phyloP scores from a whole-genome alignment of 2,888 invertebrate genomes.

The Eupithecia vulgata region DNA sequence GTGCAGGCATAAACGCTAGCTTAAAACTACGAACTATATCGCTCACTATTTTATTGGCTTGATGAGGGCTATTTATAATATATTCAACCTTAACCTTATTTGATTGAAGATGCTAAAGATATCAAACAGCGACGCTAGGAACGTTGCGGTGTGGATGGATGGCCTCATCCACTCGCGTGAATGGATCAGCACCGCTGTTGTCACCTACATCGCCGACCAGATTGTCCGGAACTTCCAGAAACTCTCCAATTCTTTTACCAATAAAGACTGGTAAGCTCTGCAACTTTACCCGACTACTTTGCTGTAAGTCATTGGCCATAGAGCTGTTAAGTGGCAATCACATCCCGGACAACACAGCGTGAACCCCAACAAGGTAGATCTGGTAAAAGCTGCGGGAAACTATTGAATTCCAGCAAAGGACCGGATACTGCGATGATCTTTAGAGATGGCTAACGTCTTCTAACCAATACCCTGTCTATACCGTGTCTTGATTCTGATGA shows the following conservation, averaged over 20 bases:
- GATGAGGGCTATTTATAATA: not conserved
- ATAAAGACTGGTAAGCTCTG: constrained; percentile 89
- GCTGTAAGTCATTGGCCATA: not conserved
- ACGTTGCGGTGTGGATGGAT: constrained; percentile 89
- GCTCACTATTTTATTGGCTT: not conserved
- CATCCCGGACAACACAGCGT: not conserved
- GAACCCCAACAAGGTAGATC: not conserved
- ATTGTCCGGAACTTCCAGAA: constrained; percentile 88
- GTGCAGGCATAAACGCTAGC: not conserved
- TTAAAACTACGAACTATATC: not conserved
- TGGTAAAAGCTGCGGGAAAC: not conserved
- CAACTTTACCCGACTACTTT: not conserved
- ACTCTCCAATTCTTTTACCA: constrained; percentile 87
- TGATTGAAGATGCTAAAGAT: constrained; percentile 83
- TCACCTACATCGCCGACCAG: constrained; percentile 89
- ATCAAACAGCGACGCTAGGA: constrained; percentile 87
- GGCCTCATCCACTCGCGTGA: constrained; percentile 95
- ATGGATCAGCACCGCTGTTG: constrained; percentile 93
- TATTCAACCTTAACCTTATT: not conserved
- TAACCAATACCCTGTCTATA: not conserved
- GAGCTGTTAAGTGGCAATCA: not conserved
- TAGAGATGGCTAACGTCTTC: not conserved
- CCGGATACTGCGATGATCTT: not conserved
- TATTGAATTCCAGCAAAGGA: not conserved
- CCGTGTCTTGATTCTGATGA: too few species aligned